These are phyloP conservation scores for Falco novaeseelandiae DNA, from an alignment of 2,797 vertebrate genomes.

Conservation along the genomic window DNA sequence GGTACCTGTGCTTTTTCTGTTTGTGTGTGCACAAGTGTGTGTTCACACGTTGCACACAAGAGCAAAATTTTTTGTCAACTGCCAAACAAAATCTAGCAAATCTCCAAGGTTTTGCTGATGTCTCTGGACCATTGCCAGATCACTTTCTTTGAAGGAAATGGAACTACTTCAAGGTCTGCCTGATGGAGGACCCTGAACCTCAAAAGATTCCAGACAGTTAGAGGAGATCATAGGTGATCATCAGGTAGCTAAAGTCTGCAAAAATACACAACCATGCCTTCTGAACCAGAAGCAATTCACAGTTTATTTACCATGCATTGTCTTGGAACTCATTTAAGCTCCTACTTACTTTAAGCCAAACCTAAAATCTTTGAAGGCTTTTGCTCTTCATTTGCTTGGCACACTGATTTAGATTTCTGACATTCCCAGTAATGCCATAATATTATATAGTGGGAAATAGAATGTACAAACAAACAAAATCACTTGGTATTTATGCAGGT, in stretches of 20 bases:
- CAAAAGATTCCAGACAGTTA: background rate
- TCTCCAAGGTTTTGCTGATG: background rate
- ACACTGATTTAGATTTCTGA: background rate
- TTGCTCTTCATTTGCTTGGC: background rate
- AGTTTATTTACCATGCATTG: background rate
- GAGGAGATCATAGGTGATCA: background rate
- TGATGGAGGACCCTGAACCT: background rate
- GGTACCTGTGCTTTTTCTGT: background rate
- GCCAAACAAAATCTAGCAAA: background rate
- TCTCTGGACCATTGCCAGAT: background rate
- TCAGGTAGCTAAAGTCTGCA: background rate
- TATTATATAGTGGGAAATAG: background rate
- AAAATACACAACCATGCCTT: background rate
- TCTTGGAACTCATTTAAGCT: background rate
- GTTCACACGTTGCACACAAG: background rate
- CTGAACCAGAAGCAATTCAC: background rate
- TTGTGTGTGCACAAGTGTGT: background rate
- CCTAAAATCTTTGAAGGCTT: background rate
- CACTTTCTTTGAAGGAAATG: background rate
- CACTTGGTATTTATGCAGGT: background rate
- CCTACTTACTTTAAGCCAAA: background rate
- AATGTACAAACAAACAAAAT: background rate
- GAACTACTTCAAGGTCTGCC: background rate
- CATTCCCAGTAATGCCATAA: background rate
- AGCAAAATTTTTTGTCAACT: background rate